Evolutionary conservation across 2,797 vertebrate species (phyloP), one percentile per base, ranked within the genome.

Genomic region (Molossus molossus): DNA sequence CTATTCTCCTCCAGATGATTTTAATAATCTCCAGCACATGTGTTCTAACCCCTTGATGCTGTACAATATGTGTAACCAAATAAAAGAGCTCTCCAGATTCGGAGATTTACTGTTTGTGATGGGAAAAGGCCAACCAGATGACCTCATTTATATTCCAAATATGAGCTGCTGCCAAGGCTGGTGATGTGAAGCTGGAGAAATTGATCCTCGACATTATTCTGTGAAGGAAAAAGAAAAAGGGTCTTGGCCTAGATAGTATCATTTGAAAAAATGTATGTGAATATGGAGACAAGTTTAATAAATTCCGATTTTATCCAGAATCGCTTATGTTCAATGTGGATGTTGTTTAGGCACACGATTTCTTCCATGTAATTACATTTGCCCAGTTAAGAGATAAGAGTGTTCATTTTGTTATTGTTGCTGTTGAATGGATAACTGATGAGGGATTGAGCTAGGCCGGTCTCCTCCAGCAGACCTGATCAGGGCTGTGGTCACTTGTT

Each of bases 51-150:
- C 97, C 98, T 98, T 98, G 98, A 98, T 98, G 97, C 97, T 97
- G 97, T 98, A 98, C 98, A 98, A 98, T 98, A 98, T 98, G 98
- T 98, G 98, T 98, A 98, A 98, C 98, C 98, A 98, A 98, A 99
- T 98, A 98, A 98, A 98, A 98, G 96, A 98, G 98, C 98, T 98
- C 98, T 98, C 98, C 98, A 98, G 98, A 98, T 98, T 97, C 96
- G 50, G 97, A 98, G 98, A 99, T 99, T 99, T 99, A 99, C 98
- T 98, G 98, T 98, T 98, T 98, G 98, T 57, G 95, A 98, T 98
- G 97, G 98, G 98, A 98, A 98, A 98, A 98, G 97, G 98, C 98
- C 98, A 99, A 98, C 96, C 97, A 98, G 98, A 99, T 99, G 99
- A 99, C 98, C 98, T 99, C 99, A 99, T 98, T 96, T 98, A 98